Conservation (phyloP, 1,140 invertebrate species). For the Hormaphis cornu region DNA sequence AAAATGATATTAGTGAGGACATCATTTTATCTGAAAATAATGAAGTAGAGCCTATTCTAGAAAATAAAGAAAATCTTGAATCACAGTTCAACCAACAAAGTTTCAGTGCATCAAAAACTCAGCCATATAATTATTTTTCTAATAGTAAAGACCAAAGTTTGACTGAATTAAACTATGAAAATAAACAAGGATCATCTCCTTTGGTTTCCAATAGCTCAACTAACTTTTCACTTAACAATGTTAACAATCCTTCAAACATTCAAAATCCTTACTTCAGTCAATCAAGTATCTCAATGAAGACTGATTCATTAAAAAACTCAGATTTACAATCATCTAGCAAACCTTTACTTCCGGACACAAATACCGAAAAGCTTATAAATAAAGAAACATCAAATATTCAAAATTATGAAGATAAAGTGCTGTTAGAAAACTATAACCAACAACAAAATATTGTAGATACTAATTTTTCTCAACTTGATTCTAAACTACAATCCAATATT, state of each 20-base stretch:
- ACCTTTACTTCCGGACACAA: neutral
- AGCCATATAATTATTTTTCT: neutral
- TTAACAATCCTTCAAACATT: neutral
- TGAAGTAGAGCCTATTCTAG: neutral
- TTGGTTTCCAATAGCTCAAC: neutral
- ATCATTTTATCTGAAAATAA: neutral
- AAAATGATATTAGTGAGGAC: conserved; percentile 8
- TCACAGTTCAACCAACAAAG: neutral
- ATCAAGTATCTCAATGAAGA: neutral
- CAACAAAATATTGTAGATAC: neutral
- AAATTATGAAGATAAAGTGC: neutral
- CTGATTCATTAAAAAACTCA: neutral
- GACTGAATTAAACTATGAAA: neutral
- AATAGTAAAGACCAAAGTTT: neutral
- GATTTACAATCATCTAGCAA: neutral
- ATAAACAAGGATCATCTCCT: neutral
- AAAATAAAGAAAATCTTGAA: conserved; percentile 17
- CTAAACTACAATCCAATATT: neutral
- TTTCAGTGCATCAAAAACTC: neutral
- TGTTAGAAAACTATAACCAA: neutral
- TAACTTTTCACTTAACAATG: neutral
- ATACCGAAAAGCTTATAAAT: neutral
- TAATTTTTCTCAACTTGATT: neutral
- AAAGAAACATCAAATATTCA: neutral
- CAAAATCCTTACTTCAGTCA: neutral